Conservation (phyloP, 2,113 vertebrate species). For the Acanthisitta chloris region DNA sequence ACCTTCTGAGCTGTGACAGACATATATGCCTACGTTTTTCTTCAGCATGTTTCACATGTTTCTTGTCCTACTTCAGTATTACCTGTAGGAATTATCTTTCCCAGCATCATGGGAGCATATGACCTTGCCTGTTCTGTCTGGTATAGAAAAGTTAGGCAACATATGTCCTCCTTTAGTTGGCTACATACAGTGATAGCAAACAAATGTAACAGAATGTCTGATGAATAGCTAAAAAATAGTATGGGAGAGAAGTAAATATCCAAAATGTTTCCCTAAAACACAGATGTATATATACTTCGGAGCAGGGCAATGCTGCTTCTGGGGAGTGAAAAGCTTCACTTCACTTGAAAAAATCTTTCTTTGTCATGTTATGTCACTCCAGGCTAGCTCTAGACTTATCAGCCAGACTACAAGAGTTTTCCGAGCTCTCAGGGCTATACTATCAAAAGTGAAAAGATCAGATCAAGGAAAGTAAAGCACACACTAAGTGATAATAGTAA, state of each 20-base stretch:
- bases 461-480: not conserved
- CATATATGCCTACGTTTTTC: not conserved
- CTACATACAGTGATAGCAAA: not conserved
- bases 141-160: not conserved
- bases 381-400: not conserved
- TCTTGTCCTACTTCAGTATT: not conserved
- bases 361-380: not conserved
- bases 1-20: not conserved
- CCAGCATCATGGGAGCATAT: not conserved
- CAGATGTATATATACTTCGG: not conserved
- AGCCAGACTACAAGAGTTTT: not conserved
- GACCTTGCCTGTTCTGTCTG: not conserved
- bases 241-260: not conserved
- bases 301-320: not conserved
- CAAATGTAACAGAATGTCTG: not conserved
- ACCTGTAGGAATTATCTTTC: not conserved
- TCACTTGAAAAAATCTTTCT: not conserved
- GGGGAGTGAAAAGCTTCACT: not conserved
- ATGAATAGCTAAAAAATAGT: not conserved
- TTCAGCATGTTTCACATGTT: fast-evolving
- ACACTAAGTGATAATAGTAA: not conserved
- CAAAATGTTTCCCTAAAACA: not conserved
- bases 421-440: not conserved
- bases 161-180: not conserved
- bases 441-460: not conserved